These are phyloP conservation scores for Cantharis rufa DNA, from an alignment of 2,888 invertebrate species.

Conservation along the genomic window DNA sequence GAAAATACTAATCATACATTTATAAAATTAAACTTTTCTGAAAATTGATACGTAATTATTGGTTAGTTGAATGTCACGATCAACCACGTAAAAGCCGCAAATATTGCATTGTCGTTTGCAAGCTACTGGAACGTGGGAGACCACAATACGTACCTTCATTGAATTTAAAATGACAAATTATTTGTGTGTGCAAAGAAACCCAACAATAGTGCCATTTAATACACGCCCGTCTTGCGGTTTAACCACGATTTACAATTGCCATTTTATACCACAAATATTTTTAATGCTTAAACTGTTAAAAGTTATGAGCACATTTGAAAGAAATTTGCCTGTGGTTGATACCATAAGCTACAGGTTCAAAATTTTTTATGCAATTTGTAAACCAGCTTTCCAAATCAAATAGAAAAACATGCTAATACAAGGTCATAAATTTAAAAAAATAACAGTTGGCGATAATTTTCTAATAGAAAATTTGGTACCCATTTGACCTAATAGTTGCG, in stretches of 20 bases:
- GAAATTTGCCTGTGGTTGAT: not conserved
- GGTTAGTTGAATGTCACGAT: slow-evolving; percentile 17
- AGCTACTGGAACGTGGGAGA: slow-evolving; percentile 30
- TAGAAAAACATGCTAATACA: not conserved
- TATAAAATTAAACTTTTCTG: not conserved
- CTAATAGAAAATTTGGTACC: slow-evolving; percentile 4
- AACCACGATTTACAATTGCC: slow-evolving; percentile 20
- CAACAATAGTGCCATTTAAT: slow-evolving; percentile 27
- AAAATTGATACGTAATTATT: slow-evolving; percentile 24
- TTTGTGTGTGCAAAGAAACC: slow-evolving; percentile 23
- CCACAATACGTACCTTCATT: slow-evolving; percentile 29
- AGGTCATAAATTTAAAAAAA: not conserved
- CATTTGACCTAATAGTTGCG: slow-evolving; percentile 3
- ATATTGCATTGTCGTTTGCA: slow-evolving; percentile 24
- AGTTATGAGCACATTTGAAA: not conserved
- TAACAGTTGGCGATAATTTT: slow-evolving; percentile 2
- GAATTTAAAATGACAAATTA: slow-evolving; percentile 31
- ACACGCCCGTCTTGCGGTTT: slow-evolving; percentile 28
- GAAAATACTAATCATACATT: not conserved
- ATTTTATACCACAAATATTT: slow-evolving; percentile 20
- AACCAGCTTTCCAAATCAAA: slow-evolving; percentile 1
- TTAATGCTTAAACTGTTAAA: not conserved
- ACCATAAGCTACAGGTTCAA: not conserved
- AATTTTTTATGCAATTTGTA: not conserved
- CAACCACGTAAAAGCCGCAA: slow-evolving; percentile 27